Conservation (phyloP, 2,797 vertebrate species). For the Vespertilio murinus region DNA sequence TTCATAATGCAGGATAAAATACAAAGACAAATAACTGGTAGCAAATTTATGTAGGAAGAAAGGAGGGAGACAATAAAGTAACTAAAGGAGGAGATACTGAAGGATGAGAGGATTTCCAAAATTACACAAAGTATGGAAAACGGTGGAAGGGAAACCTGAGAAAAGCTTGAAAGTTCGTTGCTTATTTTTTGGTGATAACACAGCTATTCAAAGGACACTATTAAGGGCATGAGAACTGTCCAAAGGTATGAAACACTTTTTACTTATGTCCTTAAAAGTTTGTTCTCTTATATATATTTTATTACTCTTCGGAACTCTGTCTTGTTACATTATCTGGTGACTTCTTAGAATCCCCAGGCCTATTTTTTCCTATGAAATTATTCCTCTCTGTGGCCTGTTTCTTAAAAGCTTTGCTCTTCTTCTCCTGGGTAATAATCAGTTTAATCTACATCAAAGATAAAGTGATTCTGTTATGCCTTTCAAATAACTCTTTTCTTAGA, state of each 20-base stretch:
- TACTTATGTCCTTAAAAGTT: not conserved
- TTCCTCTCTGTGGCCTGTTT: not conserved
- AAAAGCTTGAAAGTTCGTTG: not conserved
- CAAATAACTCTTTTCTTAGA: not conserved
- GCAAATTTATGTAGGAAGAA: not conserved
- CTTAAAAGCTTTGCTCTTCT: not conserved
- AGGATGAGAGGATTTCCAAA: not conserved
- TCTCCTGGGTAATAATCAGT: not conserved
- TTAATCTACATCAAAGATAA: not conserved
- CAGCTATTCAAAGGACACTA: not conserved
- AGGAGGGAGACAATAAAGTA: not conserved
- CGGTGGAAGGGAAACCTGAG: not conserved
- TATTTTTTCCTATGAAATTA: slow-evolving; percentile 18
- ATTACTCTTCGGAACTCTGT: not conserved
- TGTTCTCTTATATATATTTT: not conserved
- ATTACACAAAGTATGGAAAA: not conserved
- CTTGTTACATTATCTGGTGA: not conserved
- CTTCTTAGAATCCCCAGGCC: not conserved
- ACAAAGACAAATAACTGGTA: not conserved
- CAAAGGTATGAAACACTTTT: not conserved
- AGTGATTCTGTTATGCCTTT: not conserved
- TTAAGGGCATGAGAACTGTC: not conserved
- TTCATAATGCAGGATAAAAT: not conserved
- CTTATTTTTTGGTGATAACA: not conserved
- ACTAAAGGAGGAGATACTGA: not conserved